Percentiles rank a stretch among this genome's conserved stretches.
phyloP scores from a whole-genome alignment of 2,888 invertebrate genomes.

The Teleogryllus oceanicus region DNA sequence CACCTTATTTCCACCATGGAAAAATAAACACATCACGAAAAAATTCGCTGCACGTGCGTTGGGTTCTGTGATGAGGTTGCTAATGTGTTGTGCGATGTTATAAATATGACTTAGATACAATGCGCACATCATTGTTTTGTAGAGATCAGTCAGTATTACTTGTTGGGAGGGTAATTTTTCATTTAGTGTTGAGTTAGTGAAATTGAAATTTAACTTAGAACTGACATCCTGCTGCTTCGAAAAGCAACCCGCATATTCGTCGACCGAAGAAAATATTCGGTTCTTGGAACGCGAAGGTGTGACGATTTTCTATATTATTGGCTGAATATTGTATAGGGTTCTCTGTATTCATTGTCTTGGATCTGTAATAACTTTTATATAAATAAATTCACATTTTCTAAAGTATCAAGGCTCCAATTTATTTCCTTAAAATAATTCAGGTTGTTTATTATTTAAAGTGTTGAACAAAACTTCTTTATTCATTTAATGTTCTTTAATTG shows the following conservation, averaged over 20 bases:
- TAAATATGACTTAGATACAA: not conserved
- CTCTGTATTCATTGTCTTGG: too few species aligned
- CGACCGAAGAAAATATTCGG: not conserved
- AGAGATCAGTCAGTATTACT: conserved; percentile 46
- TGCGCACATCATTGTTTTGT: conserved; percentile 29
- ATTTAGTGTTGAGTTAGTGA: conserved; percentile 48
- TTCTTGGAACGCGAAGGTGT: conserved; percentile 42
- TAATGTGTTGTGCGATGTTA: too few species aligned
- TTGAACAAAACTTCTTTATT: too few species aligned
- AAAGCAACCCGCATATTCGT: conserved; percentile 38
- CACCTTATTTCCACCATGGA: too few species aligned
- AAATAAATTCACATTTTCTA: conserved; percentile 42
- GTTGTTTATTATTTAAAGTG: too few species aligned
- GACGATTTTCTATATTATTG: conserved; percentile 26
- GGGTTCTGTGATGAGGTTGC: too few species aligned
- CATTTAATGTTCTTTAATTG: too few species aligned
- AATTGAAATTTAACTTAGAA: conserved; percentile 42
- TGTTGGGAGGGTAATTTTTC: conserved; percentile 58
- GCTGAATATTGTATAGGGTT: too few species aligned
- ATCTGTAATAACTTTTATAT: conserved; percentile 26
- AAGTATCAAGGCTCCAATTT: conserved; percentile 44
- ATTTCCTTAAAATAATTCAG: too few species aligned
- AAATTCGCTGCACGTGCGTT: too few species aligned
- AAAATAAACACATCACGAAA: too few species aligned
- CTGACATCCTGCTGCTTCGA: conserved; percentile 50